phyloP scores from a whole-genome alignment of 2,888 invertebrate species.

The Synergus umbraculus region DNA sequence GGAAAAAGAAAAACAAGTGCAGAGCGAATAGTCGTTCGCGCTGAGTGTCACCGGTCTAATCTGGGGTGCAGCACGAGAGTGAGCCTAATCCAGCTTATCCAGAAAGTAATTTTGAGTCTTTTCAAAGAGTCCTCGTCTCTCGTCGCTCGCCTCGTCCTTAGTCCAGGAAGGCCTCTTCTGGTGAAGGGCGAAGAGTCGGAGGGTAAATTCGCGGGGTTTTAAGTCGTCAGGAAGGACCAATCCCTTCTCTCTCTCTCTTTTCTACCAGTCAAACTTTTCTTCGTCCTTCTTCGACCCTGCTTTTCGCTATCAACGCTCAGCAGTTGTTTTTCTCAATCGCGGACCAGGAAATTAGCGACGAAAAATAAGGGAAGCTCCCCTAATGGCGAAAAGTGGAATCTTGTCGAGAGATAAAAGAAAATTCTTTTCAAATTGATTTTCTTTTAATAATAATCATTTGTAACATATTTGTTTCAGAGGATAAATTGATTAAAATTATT shows the following conservation, averaged over 20 bases:
- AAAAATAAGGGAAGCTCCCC: slow-evolving; percentile 49
- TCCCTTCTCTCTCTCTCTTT: slow-evolving; percentile 45
- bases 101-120: slow-evolving; percentile 83
- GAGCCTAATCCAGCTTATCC: slow-evolving; percentile 82
- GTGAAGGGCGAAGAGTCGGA: slow-evolving; percentile 54
- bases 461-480: not conserved
- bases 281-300: slow-evolving; percentile 49
- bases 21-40: slow-evolving; percentile 45
- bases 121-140: slow-evolving; percentile 76
- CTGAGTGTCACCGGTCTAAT: slow-evolving; percentile 71
- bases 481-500: too few relatives aligned
- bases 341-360: slow-evolving; percentile 66
- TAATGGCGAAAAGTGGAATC: slow-evolving; percentile 23
- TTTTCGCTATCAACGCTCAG: slow-evolving; percentile 62
- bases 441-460: not conserved
- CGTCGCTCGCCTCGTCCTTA: slow-evolving; percentile 36
- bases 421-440: not conserved
- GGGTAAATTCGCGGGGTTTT: slow-evolving; percentile 53
- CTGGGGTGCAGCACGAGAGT: slow-evolving; percentile 75
- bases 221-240: slow-evolving; percentile 59
- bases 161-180: slow-evolving; percentile 48
- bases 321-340: slow-evolving; percentile 68
- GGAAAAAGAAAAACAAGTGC: slow-evolving; percentile 53
- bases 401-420: slow-evolving; percentile 49
- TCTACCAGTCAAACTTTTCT: slow-evolving; percentile 51